Percentiles rank a stretch among this genome's conserved stretches.
These are phyloP conservation scores for Megaceryle torquata DNA, from an alignment of 2,113 vertebrate genomes.

Conservation along the genomic window DNA sequence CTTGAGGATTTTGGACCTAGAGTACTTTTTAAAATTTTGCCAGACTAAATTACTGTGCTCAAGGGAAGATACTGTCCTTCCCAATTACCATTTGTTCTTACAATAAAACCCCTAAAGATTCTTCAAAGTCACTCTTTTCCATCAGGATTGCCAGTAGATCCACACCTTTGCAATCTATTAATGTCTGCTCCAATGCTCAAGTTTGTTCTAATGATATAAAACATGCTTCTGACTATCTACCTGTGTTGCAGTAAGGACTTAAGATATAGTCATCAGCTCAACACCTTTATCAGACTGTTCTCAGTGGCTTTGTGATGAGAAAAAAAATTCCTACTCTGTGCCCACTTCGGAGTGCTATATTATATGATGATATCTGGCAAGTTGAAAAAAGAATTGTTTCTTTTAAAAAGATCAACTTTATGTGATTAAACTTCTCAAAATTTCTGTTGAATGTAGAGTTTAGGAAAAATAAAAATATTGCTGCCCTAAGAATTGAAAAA, in stretches of 20 bases:
- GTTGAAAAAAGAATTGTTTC: neutral
- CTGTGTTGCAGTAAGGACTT: neutral
- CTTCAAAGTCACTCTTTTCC: neutral
- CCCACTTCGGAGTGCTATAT: neutral
- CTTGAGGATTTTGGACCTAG: neutral
- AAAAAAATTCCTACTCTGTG: neutral
- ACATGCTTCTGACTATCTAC: neutral
- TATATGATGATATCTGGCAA: neutral
- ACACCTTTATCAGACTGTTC: neutral
- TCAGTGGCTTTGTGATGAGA: neutral
- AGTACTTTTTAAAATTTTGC: neutral
- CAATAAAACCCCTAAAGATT: neutral
- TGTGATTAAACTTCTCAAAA: neutral
- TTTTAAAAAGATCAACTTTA: neutral
- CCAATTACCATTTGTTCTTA: neutral
- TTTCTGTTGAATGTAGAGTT: neutral
- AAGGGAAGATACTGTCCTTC: neutral
- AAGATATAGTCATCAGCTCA: neutral
- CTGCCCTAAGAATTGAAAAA: neutral
- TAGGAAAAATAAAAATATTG: neutral
- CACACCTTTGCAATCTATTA: neutral
- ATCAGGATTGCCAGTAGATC: neutral
- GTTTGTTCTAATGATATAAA: neutral
- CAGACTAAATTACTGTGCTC: neutral
- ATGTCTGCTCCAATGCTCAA: neutral